A percentile compares a stretch with the other conserved stretches of the same genome.
Conservation (phyloP, 2,797 vertebrate species). For the Heliangelus exortis region DNA sequence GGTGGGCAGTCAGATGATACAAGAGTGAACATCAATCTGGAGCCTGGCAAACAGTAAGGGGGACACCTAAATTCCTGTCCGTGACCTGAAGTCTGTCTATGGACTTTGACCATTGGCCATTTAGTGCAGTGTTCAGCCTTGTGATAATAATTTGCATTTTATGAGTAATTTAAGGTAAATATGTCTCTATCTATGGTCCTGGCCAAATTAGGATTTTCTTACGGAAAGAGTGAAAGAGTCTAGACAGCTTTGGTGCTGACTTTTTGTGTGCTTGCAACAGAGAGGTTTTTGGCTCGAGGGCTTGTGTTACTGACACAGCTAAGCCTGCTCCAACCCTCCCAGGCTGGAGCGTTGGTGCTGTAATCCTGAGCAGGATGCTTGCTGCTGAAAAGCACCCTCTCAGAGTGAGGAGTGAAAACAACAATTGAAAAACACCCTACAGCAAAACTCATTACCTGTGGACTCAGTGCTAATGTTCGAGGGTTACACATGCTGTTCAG, state of each 20-base stretch:
- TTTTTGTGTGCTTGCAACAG: neutral
- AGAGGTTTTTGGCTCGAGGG: slow-evolving; percentile 13
- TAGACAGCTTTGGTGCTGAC: neutral
- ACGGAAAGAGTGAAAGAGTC: neutral
- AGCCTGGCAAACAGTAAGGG: neutral
- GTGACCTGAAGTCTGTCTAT: neutral
- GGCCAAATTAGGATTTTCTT: slow-evolving; percentile 19
- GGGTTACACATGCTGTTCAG: slow-evolving; percentile 44
- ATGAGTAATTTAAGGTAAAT: slow-evolving; percentile 18
- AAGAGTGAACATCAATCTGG: neutral
- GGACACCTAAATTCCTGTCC: neutral
- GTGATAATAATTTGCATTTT: neutral
- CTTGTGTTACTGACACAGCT: slow-evolving; percentile 34
- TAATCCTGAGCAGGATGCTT: slow-evolving; percentile 49
- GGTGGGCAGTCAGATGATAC: neutral
- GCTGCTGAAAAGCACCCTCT: slow-evolving; percentile 38
- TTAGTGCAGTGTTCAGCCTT: neutral
- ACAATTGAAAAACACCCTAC: slow-evolving; percentile 59
- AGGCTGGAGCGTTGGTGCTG: neutral
- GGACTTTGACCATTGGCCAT: neutral
- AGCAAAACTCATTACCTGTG: slow-evolving; percentile 76
- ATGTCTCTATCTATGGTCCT: neutral
- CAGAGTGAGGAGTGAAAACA: slow-evolving; percentile 58
- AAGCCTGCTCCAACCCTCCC: neutral
- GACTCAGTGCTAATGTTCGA: slow-evolving; percentile 62